Base-by-base conservation (phyloP, 1,140 invertebrate species). In the Phenacoccus solenopsis region DNA sequence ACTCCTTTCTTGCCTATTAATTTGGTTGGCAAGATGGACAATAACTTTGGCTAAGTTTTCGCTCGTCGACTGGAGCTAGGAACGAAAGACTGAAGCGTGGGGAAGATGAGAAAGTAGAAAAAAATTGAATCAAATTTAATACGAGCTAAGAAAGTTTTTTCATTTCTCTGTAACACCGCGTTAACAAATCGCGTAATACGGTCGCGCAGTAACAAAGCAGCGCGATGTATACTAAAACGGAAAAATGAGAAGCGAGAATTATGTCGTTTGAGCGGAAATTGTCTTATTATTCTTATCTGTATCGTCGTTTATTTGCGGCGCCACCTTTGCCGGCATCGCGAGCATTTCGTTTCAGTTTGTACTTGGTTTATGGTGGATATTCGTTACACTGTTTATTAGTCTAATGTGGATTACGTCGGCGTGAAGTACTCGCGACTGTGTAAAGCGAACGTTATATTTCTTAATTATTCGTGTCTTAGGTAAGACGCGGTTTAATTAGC, bases 91-190 rank as follows among this genome's bases (percentile, higher is more conserved):
- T n/a, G n/a, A n/a, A n/a, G n/a, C n/a, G n/a, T n/a, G n/a, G n/a
- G n/a, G n/a, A n/a, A n/a, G n/a, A n/a, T n/a, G 20, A 49, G 20
- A 49, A 49, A 49, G 16, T 16, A n/a, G 38, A 49, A n/a, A 49
- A 49, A 49, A 49, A 49, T 49, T 49, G 38, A 49, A 49, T 49
- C 38, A 49, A 49, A 49, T 49, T 49, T 49, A 49, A 49, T 49
- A 49, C 38, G 20, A 49, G 38, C 38, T 49, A n/a, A 49, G 20
- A 49, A 49, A 49, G 12, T 49, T 49, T 49, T 49, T 49, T 49
- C 38, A 49, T 49, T 49, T 49, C 20, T 49, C 38, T 49, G 13
- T 16, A 16, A 49, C 20, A 49, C 13, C 13, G 20, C 12, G 20
- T n/a, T 49, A 49, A 49, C 38, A 49, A 49, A 49, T 49, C 38